Evolutionary conservation across 2,113 vertebrate species (phyloP).

Genomic region (Melanerpes aurifrons): DNA sequence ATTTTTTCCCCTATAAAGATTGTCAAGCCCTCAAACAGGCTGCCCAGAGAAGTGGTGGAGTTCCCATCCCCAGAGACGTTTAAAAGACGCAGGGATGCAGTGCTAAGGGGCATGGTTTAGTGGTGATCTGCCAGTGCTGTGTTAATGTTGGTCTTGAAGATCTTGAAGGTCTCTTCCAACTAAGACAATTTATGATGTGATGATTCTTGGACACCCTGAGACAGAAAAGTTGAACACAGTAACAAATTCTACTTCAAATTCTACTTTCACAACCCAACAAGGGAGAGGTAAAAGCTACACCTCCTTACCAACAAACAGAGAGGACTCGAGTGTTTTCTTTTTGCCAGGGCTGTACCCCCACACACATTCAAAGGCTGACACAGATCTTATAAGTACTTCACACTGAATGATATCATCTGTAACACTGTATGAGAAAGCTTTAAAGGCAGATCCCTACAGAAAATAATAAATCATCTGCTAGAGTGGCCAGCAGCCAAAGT

Average conservation of each 20-base stretch:
- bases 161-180: background rate
- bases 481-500: constrained; percentile 22
- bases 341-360: background rate
- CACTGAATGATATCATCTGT: background rate
- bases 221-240: background rate
- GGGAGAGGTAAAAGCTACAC: background rate
- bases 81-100: no score
- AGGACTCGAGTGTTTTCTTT: background rate
- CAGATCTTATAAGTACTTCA: background rate
- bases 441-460: background rate
- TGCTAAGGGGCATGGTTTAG: background rate
- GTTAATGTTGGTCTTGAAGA: background rate
- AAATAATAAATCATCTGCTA: constrained; percentile 27
- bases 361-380: background rate
- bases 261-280: background rate
- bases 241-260: background rate
- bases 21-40: no score
- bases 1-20: no score
- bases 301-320: background rate
- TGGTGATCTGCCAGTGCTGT: background rate
- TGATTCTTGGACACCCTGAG: no score
- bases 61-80: no score
- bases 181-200: background rate
- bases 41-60: no score
- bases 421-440: background rate